Conservation (phyloP, 2,797 vertebrate genomes). For the Acrossocheilus wenchowensis region DNA sequence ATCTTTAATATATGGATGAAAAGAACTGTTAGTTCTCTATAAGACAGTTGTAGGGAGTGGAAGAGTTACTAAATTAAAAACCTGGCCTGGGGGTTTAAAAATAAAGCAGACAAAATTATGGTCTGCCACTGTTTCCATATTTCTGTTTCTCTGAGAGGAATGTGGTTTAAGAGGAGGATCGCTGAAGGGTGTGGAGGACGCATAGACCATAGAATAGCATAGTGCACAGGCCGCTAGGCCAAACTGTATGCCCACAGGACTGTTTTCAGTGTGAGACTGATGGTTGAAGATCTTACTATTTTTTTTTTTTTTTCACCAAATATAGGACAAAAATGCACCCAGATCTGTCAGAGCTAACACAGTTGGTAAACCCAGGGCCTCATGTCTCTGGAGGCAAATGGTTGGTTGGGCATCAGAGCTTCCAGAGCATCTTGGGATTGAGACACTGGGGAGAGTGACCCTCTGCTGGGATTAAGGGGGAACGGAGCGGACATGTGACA, state of each 20-base stretch:
- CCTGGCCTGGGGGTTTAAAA: constrained; percentile 52
- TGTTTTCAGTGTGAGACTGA: constrained; percentile 1
- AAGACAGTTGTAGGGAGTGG: constrained; percentile 40
- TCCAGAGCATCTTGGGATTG: constrained; percentile 1
- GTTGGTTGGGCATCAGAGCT: constrained; percentile 25
- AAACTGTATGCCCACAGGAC: constrained; percentile 14
- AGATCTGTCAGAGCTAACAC: constrained; percentile 25
- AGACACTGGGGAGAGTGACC: constrained; percentile 6
- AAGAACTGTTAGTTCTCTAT: constrained; percentile 25
- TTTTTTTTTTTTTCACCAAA: neutral
- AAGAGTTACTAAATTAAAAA: constrained; percentile 53
- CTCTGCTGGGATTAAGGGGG: constrained; percentile 2
- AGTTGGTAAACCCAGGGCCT: constrained; percentile 3
- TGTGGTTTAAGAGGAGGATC: constrained; percentile 51
- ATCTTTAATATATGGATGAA: constrained; percentile 14
- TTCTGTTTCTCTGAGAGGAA: constrained; percentile 45
- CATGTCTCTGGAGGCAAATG: constrained; percentile 19
- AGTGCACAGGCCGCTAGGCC: constrained; percentile 10
- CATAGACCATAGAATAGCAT: constrained; percentile 20
- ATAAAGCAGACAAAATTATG: constrained; percentile 57
- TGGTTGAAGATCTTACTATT: neutral
- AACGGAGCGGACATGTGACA: neutral
- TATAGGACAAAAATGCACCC: constrained; percentile 26
- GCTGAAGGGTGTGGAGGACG: constrained; percentile 40
- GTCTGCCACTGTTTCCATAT: constrained; percentile 50